phyloP scores from a whole-genome alignment of 2,113 vertebrate genomes.

The Phalacrocorax brasilianus region DNA sequence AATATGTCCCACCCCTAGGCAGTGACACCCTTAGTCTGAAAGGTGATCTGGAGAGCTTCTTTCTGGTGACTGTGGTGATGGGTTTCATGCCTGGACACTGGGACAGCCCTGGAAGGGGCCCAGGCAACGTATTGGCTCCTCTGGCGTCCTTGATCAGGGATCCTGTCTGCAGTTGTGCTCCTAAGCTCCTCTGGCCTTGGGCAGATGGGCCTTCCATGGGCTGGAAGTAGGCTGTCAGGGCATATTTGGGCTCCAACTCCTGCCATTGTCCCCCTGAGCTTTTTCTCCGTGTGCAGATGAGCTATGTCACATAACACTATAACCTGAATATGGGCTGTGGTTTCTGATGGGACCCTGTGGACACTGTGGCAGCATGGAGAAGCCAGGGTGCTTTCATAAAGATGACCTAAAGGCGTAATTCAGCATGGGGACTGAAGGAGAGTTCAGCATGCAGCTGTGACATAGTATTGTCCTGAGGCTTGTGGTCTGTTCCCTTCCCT shows the following conservation, averaged over 20 bases:
- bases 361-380: background rate
- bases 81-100: background rate
- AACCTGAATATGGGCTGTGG: background rate
- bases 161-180: background rate
- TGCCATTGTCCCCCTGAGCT: background rate
- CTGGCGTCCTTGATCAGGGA: background rate
- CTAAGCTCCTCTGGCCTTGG: background rate
- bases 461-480: background rate
- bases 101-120: background rate
- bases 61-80: background rate
- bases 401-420: background rate
- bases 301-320: background rate
- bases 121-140: background rate
- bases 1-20: background rate
- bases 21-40: background rate
- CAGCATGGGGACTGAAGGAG: background rate
- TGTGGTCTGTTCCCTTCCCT: background rate
- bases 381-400: background rate
- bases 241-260: background rate
- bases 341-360: background rate
- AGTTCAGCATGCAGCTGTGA: background rate
- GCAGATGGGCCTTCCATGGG: background rate
- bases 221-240: background rate
- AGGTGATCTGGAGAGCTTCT: background rate
- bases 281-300: background rate